Evolutionary conservation across 2,888 invertebrate genomes (phyloP).

Genomic region (Iselma pallidipennis): DNA sequence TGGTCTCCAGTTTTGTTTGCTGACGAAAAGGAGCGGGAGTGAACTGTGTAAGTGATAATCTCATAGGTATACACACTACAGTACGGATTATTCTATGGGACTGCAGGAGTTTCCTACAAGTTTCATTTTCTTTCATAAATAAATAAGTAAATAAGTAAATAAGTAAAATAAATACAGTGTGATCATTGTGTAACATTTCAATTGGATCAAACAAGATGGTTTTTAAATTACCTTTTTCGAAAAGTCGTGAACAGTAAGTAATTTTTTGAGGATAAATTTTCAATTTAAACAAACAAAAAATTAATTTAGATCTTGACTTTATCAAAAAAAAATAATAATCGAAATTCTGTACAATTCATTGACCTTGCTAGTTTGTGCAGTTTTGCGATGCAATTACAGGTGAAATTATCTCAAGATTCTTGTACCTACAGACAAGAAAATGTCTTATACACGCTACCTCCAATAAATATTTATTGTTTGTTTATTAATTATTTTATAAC

Average conservation of each 20-base stretch:
- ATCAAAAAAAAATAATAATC: too few relatives aligned
- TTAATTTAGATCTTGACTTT: too few relatives aligned
- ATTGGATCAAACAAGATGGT: not conserved
- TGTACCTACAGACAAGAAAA: not conserved
- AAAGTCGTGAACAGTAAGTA: not conserved
- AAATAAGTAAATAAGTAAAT: too few relatives aligned
- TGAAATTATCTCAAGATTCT: too few relatives aligned
- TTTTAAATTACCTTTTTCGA: not conserved
- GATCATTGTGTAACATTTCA: not conserved
- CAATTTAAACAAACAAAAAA: not conserved
- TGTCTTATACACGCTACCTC: not conserved
- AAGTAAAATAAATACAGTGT: not conserved
- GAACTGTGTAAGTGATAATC: not conserved
- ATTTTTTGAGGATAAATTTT: not conserved
- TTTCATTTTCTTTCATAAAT: too few relatives aligned
- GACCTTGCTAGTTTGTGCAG: not conserved
- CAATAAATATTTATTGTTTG: not conserved
- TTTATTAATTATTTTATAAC: not conserved
- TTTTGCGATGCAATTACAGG: too few relatives aligned
- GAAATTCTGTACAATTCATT: too few relatives aligned
- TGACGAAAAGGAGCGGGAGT: conserved; percentile 1
- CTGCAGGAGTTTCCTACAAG: too few relatives aligned
- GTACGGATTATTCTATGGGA: not conserved
- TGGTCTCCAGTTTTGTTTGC: not conserved
- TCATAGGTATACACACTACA: not conserved